Conservation (phyloP, 2,113 vertebrate genomes). For the Camelus bactrianus region DNA sequence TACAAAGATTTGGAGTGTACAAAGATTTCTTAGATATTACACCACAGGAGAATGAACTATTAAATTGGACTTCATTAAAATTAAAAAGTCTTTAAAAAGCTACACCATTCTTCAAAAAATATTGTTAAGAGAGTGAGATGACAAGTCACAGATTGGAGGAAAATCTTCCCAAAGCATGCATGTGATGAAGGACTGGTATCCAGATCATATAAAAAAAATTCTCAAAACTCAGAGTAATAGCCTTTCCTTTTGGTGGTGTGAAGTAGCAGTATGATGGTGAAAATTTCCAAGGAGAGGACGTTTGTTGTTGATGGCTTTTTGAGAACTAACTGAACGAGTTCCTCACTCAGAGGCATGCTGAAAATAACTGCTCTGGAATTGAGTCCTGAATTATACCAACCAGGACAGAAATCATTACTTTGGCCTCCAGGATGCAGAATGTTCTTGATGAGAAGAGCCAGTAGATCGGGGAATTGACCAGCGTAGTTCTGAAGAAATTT, state of each 20-base stretch:
- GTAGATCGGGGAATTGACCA: slow-evolving; percentile 88
- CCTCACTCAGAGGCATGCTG: slow-evolving; percentile 89
- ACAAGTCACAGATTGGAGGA: background rate
- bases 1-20: background rate
- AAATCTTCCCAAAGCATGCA: background rate
- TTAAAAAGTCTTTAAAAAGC: background rate
- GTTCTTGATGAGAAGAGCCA: slow-evolving; percentile 90
- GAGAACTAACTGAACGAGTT: slow-evolving; percentile 91
- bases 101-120: slow-evolving; percentile 6
- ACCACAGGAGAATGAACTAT: background rate
- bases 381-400: slow-evolving; percentile 89
- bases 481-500: slow-evolving; percentile 90
- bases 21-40: background rate
- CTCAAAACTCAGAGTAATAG: background rate
- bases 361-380: slow-evolving; percentile 89
- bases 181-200: background rate
- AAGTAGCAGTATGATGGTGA: slow-evolving; percentile 60
- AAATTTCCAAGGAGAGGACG: slow-evolving; percentile 92
- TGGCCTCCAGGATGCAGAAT: slow-evolving; percentile 91
- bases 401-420: slow-evolving; percentile 91
- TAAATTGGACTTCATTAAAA: background rate
- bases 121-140: background rate
- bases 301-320: slow-evolving; percentile 90
- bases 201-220: slow-evolving; percentile 24
- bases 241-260: background rate